These are phyloP conservation scores for Steromphala cineraria DNA, from an alignment of 2,888 invertebrate genomes.

Conservation along the genomic window DNA sequence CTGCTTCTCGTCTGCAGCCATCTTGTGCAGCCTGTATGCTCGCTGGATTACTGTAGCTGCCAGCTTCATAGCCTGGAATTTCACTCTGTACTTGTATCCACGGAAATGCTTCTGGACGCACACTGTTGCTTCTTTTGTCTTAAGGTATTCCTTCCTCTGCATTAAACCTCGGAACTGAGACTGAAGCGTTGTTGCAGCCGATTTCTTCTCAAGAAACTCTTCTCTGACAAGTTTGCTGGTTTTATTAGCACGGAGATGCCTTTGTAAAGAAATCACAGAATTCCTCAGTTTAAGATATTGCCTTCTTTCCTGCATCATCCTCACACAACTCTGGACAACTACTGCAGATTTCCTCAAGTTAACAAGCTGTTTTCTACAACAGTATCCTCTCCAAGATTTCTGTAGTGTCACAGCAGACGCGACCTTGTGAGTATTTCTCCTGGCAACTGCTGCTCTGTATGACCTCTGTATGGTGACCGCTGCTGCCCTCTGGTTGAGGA, in stretches of 20 bases:
- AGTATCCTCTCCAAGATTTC: conserved; percentile 18
- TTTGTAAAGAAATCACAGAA: conserved; percentile 47
- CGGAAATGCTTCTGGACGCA: conserved; percentile 50
- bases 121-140: conserved; percentile 43
- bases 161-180: background rate
- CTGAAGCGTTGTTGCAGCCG: background rate
- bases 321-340: conserved; percentile 20
- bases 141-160: background rate
- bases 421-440: background rate
- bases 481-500: conserved; percentile 13
- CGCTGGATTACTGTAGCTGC: conserved; percentile 28
- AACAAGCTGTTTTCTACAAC: conserved; percentile 12
- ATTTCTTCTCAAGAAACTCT: background rate
- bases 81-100: conserved; percentile 26
- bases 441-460: background rate
- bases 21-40: conserved; percentile 1
- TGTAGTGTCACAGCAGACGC: conserved; percentile 45
- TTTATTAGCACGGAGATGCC: conserved; percentile 7
- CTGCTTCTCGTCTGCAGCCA: background rate
- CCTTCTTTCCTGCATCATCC: conserved; percentile 21
- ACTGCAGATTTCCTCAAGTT: conserved; percentile 25
- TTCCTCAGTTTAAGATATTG: conserved; percentile 26
- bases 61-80: conserved; percentile 22
- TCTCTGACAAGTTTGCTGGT: background rate
- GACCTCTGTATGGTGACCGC: conserved; percentile 26